These are phyloP conservation scores for Oreohelix idahoensis DNA, from an alignment of 1,140 invertebrate species.

Conservation along the genomic window DNA sequence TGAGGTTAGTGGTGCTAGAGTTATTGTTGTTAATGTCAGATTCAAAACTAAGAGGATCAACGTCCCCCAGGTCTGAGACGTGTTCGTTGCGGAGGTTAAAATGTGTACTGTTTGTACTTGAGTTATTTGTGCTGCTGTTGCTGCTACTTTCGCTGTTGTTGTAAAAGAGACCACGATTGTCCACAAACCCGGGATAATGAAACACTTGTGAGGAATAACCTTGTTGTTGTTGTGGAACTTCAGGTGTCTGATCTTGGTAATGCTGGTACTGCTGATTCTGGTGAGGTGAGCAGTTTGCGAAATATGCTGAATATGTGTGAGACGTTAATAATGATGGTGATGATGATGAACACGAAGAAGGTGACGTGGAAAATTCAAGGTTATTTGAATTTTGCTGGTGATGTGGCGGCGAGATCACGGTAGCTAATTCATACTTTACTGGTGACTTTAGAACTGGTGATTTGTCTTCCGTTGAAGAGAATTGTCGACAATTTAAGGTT, in stretches of 20 bases:
- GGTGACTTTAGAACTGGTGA: background rate
- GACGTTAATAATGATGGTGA: background rate
- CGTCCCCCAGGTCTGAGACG: background rate
- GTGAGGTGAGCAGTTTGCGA: background rate
- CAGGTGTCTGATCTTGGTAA: background rate
- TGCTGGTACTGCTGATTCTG: background rate
- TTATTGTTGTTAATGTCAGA: conserved; percentile 3
- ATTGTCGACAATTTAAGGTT: background rate
- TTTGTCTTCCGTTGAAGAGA: background rate
- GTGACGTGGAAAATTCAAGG: background rate
- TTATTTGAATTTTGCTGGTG: background rate
- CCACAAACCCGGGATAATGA: background rate
- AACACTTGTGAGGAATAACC: background rate
- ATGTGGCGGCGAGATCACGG: background rate
- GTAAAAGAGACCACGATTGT: background rate
- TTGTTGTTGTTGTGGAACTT: background rate
- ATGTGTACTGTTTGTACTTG: background rate
- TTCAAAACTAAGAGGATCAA: background rate
- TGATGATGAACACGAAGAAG: background rate
- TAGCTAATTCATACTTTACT: background rate
- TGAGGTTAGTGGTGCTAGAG: background rate
- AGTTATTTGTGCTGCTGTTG: background rate
- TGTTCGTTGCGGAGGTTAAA: background rate
- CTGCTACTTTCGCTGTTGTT: background rate
- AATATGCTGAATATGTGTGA: background rate